Base-by-base conservation (phyloP, 1,140 invertebrate genomes). In the Platorchestia sp. region DNA sequence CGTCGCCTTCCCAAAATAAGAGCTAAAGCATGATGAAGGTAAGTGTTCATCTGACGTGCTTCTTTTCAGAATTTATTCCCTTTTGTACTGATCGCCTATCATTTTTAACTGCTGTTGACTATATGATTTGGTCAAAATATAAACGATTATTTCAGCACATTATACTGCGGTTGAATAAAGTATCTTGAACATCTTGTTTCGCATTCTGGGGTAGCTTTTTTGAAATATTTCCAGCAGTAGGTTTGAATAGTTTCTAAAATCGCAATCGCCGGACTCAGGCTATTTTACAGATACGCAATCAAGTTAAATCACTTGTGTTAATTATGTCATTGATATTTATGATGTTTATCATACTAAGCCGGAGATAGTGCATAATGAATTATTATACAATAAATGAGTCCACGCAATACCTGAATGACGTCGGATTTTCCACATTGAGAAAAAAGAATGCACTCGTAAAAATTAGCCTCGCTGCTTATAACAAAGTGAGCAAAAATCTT, bases 1-100 rank as follows among this genome's bases (percentile, higher is more conserved):
- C 90, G 10, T 43, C 86, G 95, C 89, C 93, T 41, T 98, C 97
- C 0, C 45, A 45, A 40, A 93, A 89, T 89, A 41, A 44, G 41
- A 42, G 87, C 43, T 89, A 89, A 44, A 44, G 87, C 36, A 16
- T 44, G 87, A 42, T 14, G 42, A 22, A 89, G 87, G 87, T 89
- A 36, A 89, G 87, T 89, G 3, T 89, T 43, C 27, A 75, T 22
- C 36, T 22, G 27, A 19, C 59, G 6, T 51, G 47, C 19, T 51
- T 51, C 47, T 6, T 19, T 51, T 6, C 47, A 51, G 47, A 10
- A 75, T 75, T 75, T 75, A 22, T 75, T 22, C 36, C 14, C 59
- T 75, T 75, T 36, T 75, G 27, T 75, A 22, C 10, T 75, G 59
- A 22, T 75, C 7, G 27, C 36, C 1, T 75, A 19, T 75, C 47